Evolutionary conservation across 1,140 invertebrate species (phyloP).

Genomic region (Drosophila sproati): DNA sequence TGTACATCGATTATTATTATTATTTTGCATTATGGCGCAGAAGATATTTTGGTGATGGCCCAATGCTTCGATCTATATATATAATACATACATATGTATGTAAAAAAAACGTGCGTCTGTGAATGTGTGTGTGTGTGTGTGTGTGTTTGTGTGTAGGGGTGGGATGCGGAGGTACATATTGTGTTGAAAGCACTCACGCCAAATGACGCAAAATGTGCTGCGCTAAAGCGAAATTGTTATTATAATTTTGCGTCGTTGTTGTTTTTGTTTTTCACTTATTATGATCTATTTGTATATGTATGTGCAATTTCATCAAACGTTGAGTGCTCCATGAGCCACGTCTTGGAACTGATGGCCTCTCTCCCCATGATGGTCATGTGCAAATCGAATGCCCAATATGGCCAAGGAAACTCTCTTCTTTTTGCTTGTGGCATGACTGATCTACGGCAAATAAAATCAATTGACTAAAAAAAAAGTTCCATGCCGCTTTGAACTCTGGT

Average conservation of each 20-base stretch:
- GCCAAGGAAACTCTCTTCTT: constrained; percentile 1
- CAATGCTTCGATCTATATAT: constrained; percentile 51
- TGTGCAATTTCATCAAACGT: constrained; percentile 17
- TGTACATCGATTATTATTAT: constrained; percentile 43
- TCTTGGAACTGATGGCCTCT: constrained; percentile 33
- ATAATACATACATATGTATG: constrained; percentile 23
- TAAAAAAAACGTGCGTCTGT: constrained; percentile 10
- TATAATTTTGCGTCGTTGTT: constrained; percentile 17
- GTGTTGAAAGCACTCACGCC: constrained; percentile 41
- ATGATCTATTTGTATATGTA: constrained; percentile 26
- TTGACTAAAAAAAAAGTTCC: constrained; percentile 38
- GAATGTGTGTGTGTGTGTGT: neutral
- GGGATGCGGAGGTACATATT: neutral
- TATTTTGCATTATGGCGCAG: constrained; percentile 61
- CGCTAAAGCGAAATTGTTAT: constrained; percentile 44
- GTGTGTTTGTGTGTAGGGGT: constrained; percentile 4
- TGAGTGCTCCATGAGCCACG: constrained; percentile 22
- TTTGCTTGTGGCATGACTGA: constrained; percentile 19
- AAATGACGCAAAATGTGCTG: constrained; percentile 50
- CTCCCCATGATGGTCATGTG: constrained; percentile 16
- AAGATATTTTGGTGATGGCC: constrained; percentile 42
- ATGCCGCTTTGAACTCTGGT: constrained; percentile 35
- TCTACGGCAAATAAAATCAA: constrained; percentile 45
- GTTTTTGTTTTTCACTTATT: constrained; percentile 21
- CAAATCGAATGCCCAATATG: constrained; percentile 15